Percentiles rank a stretch among this genome's conserved stretches.
Evolutionary conservation across 2,888 invertebrate genomes (phyloP).

Genomic region (Sericinus montela): DNA sequence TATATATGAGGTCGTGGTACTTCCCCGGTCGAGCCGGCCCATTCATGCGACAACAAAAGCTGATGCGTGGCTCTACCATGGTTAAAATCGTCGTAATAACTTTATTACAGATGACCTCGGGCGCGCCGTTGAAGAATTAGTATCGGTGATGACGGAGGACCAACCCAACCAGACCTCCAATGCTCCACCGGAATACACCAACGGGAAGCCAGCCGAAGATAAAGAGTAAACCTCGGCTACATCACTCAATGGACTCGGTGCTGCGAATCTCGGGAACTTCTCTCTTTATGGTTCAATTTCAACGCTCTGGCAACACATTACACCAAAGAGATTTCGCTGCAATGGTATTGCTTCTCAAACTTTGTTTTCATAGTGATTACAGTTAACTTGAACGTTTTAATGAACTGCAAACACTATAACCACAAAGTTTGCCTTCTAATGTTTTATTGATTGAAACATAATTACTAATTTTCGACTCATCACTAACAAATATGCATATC

Average conservation of each 20-base stretch:
- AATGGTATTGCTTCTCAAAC: constrained; percentile 25
- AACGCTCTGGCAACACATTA: constrained; percentile 59
- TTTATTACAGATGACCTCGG: constrained; percentile 88
- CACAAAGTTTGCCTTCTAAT: not conserved
- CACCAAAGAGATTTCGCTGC: constrained; percentile 29
- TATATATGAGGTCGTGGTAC: too few species aligned
- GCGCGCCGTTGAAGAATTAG: constrained; percentile 92
- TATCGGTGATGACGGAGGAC: constrained; percentile 93
- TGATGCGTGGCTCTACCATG: too few species aligned
- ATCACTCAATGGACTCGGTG: constrained; percentile 30
- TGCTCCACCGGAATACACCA: constrained; percentile 71
- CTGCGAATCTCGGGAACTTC: constrained; percentile 29
- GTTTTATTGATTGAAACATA: constrained; percentile 11
- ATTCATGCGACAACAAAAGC: too few species aligned
- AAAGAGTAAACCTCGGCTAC: constrained; percentile 37
- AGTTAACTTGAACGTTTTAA: not conserved
- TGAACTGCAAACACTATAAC: too few species aligned
- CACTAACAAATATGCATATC: constrained; percentile 60
- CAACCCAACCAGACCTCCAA: constrained; percentile 42
- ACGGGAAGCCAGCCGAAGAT: constrained; percentile 63
- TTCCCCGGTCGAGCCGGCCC: too few species aligned
- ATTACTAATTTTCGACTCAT: constrained; percentile 74
- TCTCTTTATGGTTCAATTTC: constrained; percentile 20
- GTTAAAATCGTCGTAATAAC: too few species aligned
- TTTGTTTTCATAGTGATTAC: not conserved